phyloP scores from a whole-genome alignment of 2,113 vertebrate species.

The Dendrocopos noguchii region DNA sequence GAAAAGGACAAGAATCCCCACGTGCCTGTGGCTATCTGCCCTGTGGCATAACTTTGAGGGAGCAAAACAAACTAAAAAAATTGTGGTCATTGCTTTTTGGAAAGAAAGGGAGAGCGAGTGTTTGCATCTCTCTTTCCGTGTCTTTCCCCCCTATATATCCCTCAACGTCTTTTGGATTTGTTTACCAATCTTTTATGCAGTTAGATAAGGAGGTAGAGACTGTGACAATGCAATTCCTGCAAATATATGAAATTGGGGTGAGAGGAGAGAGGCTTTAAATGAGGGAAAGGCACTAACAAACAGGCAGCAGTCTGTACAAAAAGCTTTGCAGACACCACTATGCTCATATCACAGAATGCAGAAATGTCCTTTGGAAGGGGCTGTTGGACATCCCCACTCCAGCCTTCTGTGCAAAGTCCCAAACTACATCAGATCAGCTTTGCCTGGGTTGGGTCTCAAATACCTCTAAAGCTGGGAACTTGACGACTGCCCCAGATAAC shows the following conservation, averaged over 20 bases:
- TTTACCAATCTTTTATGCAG: background rate
- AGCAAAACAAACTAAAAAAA: background rate
- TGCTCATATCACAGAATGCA: background rate
- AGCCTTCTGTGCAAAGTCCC: background rate
- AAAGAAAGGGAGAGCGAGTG: background rate
- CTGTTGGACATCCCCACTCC: background rate
- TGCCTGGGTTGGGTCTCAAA: background rate
- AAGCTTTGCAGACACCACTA: background rate
- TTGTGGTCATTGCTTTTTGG: background rate
- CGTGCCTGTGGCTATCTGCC: background rate
- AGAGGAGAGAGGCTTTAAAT: background rate
- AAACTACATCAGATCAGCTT: background rate
- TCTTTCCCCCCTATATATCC: background rate
- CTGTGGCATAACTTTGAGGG: background rate
- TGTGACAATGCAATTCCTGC: background rate
- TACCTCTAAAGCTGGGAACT: background rate
- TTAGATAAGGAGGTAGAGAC: background rate
- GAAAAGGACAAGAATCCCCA: background rate
- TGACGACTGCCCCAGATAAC: accelerated
- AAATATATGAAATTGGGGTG: background rate
- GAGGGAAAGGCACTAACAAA: background rate
- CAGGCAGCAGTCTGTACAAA: background rate
- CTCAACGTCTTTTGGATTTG: background rate
- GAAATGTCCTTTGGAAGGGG: background rate
- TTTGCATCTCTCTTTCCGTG: background rate